phyloP scores from a whole-genome alignment of 53 echinoderm and acorn worm species.

The Arbacia lixula region DNA sequence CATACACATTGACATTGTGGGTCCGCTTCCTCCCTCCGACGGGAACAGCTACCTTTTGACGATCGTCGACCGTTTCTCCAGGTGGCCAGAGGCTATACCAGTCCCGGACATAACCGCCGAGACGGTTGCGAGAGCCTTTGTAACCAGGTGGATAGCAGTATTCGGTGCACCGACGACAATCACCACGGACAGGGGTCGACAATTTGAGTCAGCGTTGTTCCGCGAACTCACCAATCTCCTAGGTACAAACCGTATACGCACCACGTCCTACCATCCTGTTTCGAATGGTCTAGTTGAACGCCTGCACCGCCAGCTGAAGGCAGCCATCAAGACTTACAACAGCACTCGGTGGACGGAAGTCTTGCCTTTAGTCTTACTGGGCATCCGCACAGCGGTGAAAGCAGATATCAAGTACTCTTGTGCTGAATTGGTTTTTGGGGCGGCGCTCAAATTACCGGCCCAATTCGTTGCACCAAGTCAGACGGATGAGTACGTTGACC shows the following conservation, averaged over 20 bases:
- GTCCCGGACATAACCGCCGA: slow-evolving; percentile 55
- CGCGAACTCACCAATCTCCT: slow-evolving; percentile 52
- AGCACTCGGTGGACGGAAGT: slow-evolving; percentile 55
- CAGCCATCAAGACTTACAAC: slow-evolving; percentile 23
- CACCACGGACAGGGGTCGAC: slow-evolving; percentile 56
- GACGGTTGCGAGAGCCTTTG: slow-evolving; percentile 51
- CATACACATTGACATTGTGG: slow-evolving; percentile 66
- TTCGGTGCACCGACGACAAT: slow-evolving; percentile 49
- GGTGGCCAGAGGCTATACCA: slow-evolving; percentile 64
- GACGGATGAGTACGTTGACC: slow-evolving; percentile 13
- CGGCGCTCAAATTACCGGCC: slow-evolving; percentile 59
- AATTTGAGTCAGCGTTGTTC: slow-evolving; percentile 58
- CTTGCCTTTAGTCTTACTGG: slow-evolving; percentile 52
- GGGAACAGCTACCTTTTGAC: slow-evolving; percentile 57
- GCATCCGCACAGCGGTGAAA: slow-evolving; percentile 59
- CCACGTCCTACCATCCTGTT: slow-evolving; percentile 38
- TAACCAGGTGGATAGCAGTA: slow-evolving; percentile 42
- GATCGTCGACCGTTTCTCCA: slow-evolving; percentile 46
- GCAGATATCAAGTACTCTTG: slow-evolving; percentile 39
- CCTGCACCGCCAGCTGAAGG: slow-evolving; percentile 6
- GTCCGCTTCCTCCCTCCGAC: slow-evolving; percentile 58
- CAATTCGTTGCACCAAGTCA: slow-evolving; percentile 50
- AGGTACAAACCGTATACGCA: slow-evolving; percentile 55
- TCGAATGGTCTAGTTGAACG: slow-evolving; percentile 20
- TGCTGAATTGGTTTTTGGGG: slow-evolving; percentile 73